Evolutionary conservation across 2,113 vertebrate species (phyloP).

Genomic region (Dromaius novaehollandiae): DNA sequence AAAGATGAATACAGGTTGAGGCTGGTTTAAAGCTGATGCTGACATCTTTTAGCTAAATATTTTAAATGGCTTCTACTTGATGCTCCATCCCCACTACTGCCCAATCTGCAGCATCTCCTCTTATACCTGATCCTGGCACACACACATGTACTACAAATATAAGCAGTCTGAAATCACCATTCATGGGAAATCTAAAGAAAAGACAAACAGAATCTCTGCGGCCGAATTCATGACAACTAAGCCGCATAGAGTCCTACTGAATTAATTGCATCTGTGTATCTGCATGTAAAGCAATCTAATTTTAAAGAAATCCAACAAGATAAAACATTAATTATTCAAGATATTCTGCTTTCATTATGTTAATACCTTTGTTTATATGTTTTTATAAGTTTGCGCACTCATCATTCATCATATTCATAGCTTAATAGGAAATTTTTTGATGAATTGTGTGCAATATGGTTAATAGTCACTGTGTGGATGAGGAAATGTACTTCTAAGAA

Average conservation of each 20-base stretch:
- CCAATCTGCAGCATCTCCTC: neutral
- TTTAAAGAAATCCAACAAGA: neutral
- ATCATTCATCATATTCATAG: neutral
- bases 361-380: neutral
- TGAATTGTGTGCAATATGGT: neutral
- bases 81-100: neutral
- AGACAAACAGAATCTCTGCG: neutral
- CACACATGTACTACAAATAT: neutral
- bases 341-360: neutral
- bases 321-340: constrained; percentile 12
- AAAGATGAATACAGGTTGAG: neutral
- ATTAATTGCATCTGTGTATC: neutral
- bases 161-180: neutral
- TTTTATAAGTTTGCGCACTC: neutral
- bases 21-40: neutral
- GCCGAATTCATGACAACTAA: neutral
- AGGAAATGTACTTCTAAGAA: neutral
- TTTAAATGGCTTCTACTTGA: neutral
- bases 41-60: neutral
- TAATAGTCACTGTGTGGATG: neutral
- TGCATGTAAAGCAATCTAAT: neutral
- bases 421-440: neutral
- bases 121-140: neutral
- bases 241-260: neutral
- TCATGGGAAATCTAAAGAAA: neutral